phyloP scores from a whole-genome alignment of 2,797 vertebrate genomes.

The Silurus aristotelis region DNA sequence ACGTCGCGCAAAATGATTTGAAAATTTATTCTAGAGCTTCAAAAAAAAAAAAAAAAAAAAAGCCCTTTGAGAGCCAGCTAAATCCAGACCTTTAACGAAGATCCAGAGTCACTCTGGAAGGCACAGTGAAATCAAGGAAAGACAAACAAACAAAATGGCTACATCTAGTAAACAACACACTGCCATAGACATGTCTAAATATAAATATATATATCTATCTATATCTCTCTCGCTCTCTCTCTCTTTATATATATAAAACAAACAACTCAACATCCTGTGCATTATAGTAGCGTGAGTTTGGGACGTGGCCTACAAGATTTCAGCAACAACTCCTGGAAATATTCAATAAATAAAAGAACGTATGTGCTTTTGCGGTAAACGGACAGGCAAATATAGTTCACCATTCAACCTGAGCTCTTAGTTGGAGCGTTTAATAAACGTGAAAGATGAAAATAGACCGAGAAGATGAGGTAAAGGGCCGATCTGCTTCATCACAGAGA shows the following conservation, averaged over 20 bases:
- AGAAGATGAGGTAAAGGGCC: background rate
- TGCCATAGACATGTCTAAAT: background rate
- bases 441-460: background rate
- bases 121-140: slow-evolving; percentile 6
- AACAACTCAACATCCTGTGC: background rate
- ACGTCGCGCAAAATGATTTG: background rate
- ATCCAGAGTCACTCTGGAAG: background rate
- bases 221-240: background rate
- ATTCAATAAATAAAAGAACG: slow-evolving; percentile 53
- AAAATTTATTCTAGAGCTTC: background rate
- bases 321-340: background rate
- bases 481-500: background rate
- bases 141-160: background rate
- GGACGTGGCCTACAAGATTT: background rate
- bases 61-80: background rate
- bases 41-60: too few relatives aligned
- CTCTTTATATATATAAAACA: too few relatives aligned
- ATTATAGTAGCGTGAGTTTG: background rate
- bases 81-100: slow-evolving; percentile 3
- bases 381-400: slow-evolving; percentile 10
- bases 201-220: background rate
- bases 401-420: background rate
- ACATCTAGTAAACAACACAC: background rate
- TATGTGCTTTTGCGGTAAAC: slow-evolving; percentile 33
- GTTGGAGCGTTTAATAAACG: background rate